phyloP scores from a whole-genome alignment of 37 sponge, comb jelly and placozoan species.

The Ephydatia muelleri region DNA sequence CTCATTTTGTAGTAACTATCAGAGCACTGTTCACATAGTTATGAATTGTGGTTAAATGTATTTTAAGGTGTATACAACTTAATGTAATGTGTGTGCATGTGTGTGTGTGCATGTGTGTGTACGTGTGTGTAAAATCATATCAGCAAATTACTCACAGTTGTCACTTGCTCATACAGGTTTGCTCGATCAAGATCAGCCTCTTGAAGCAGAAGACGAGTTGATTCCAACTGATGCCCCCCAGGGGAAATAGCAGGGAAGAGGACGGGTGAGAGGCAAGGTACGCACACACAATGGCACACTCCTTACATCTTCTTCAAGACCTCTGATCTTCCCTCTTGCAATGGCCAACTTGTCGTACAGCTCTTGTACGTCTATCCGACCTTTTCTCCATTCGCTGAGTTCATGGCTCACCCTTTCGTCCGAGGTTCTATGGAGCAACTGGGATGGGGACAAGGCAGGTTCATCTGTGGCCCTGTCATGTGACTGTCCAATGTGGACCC shows the following conservation, averaged over 20 bases:
- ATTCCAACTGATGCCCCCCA: constrained; percentile 26
- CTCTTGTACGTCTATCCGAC: constrained; percentile 66
- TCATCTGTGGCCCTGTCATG: background rate
- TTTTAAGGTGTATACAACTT: background rate
- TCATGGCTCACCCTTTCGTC: constrained; percentile 81
- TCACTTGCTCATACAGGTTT: constrained; percentile 32
- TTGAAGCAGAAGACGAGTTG: constrained; percentile 22
- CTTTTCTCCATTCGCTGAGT: constrained; percentile 69
- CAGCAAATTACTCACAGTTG: constrained; percentile 9
- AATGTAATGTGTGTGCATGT: background rate
- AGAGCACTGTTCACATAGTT: too few species aligned
- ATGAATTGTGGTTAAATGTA: too few species aligned
- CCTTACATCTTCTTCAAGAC: constrained; percentile 66
- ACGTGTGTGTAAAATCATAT: constrained; percentile 13
- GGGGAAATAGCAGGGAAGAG: background rate
- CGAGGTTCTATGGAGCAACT: constrained; percentile 70
- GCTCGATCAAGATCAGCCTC: constrained; percentile 51
- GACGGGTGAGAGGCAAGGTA: background rate
- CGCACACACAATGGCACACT: background rate
- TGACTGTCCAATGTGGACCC: background rate
- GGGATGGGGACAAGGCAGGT: background rate
- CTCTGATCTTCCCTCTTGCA: constrained; percentile 40
- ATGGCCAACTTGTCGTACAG: constrained; percentile 71
- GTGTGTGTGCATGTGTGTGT: constrained; percentile 36
- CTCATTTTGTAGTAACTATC: too few species aligned